phyloP scores from a whole-genome alignment of 2,113 vertebrate genomes.

The Neopipo cinnamomea region DNA sequence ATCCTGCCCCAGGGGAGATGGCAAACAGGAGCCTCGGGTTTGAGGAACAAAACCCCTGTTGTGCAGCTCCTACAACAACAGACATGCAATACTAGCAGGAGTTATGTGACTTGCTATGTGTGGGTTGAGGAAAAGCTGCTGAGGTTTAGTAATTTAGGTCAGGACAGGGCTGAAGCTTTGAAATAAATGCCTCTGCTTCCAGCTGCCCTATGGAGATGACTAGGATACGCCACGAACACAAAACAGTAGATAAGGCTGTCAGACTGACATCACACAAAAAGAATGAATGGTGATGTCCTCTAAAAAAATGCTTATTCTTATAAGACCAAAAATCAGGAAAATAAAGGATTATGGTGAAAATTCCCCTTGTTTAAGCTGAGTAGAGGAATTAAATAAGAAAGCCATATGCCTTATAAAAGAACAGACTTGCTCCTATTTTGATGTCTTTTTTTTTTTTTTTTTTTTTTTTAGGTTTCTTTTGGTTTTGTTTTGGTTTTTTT shows the following conservation, averaged over 20 bases:
- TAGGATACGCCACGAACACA: neutral
- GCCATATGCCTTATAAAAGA: neutral
- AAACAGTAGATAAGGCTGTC: neutral
- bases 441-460: neutral
- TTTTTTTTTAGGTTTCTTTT: neutral
- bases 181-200: neutral
- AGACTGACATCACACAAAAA: neutral
- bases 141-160: neutral
- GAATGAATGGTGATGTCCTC: neutral
- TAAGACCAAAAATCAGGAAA: neutral
- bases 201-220: neutral
- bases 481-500: too few relatives aligned
- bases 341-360: neutral
- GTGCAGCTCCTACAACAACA: neutral
- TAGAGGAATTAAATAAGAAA: neutral
- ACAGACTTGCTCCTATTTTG: neutral
- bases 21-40: neutral
- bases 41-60: neutral
- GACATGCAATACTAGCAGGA: neutral
- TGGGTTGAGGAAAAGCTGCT: neutral
- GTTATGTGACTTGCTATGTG: neutral
- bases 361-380: neutral
- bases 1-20: neutral
- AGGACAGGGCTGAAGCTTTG: neutral
- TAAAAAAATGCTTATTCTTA: neutral